These are phyloP conservation scores for Typhlomys cinereus DNA, from an alignment of 2,113 vertebrate genomes.

Conservation along the genomic window DNA sequence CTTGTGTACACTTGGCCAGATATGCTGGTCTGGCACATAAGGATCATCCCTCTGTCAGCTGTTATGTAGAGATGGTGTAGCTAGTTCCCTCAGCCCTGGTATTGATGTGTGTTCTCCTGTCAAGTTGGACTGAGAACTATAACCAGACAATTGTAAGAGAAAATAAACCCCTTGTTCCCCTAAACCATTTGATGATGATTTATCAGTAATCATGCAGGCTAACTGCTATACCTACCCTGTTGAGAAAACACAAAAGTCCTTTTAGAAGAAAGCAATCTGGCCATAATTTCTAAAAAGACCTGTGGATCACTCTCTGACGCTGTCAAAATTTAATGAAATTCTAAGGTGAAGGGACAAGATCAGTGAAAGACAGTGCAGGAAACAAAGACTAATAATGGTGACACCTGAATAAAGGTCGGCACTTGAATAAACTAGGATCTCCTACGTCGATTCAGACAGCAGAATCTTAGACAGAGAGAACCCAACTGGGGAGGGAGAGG, in stretches of 20 bases:
- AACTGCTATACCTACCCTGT: no score
- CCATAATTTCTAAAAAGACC: not conserved
- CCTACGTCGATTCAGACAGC: not conserved
- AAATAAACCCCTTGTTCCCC: no score
- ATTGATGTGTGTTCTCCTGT: no score
- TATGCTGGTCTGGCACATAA: no score
- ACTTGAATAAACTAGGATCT: not conserved
- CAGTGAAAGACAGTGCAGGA: not conserved
- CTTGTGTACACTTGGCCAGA: no score
- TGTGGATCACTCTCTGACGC: not conserved
- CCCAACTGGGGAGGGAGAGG: fast-evolving
- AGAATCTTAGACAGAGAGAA: not conserved
- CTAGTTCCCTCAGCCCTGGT: no score
- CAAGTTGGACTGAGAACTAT: no score
- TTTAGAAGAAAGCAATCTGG: not conserved
- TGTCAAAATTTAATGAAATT: not conserved
- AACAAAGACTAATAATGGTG: not conserved
- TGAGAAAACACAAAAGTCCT: not conserved
- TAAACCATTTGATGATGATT: no score
- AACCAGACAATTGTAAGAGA: no score
- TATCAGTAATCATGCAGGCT: no score
- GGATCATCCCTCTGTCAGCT: no score
- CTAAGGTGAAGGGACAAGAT: not conserved
- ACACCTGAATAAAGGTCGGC: not conserved
- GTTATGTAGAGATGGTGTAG: no score